Evolutionary conservation across 92 coral and sea anemone genomes (phyloP), one percentile per base, ranked within the genome.

Genomic region (Anthopleura xanthogrammica): DNA sequence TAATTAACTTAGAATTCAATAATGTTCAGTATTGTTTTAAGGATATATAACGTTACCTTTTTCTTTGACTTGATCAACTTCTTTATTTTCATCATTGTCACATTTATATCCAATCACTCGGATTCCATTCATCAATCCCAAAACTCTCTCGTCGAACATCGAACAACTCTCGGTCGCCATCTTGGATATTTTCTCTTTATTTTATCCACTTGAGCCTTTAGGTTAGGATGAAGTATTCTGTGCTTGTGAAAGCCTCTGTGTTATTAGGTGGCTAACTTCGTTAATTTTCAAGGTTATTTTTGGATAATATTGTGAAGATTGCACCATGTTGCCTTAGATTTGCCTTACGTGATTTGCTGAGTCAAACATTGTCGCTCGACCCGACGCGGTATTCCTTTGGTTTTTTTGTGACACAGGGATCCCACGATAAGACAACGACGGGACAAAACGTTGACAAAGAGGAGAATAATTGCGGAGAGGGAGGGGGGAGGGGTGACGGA

Each of bases 61-160:
- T 12, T 57, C 74, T n/a, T 74, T 57, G 36, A 6, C 23, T 41
- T 20, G 23, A 16, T 54, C 64, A 29, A 10, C 29, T 9, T 12
- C 24, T 60, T 52, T 12, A 40, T 24, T 12, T 58, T 40, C 39
- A 72, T 75, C 78, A 42, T 72, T 57, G 20, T 16, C 46, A 81
- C 76, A 81, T 41, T 81, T 77, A 41, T 84, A 62, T 62, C 70
- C 83, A 17, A 89, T 39, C 52, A 86, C 75, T 10, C 82, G 75
- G 12, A 78, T 41, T 6, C 41, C 71, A 23, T 66, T 74, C 42
- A 89, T 39, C 39, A 82, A 41, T 2, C 80, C 82, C 10, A 4
- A 29, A 41, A 81, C 68, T 56, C 79, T 66, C n/a, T 79, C 60
- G 65, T 86, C 87, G 80, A 89, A 89, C 66, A 89, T 52, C 23